Base-by-base conservation (phyloP, 2,797 vertebrate species). In the Hapalemur alaotrensis region DNA sequence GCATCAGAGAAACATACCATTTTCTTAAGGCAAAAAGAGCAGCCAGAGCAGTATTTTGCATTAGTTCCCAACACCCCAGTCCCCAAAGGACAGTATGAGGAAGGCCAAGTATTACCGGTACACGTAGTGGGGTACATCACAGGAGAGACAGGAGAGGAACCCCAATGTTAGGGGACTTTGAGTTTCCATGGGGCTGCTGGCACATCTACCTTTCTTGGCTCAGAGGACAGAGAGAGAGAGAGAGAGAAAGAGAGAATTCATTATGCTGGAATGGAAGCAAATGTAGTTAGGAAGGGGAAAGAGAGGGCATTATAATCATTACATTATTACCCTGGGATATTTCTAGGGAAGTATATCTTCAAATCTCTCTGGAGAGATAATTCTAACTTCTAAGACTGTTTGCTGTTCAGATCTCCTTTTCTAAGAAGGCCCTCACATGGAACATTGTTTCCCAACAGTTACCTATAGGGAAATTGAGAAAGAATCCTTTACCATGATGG, bases 21-120 rank as follows among this genome's bases (percentile, higher is more conserved):
- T 89, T 46, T 59, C 52, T 72, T 41, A 48, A 14, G 43, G 20
- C 43, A 72, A 81, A 48, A 93, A 69, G 5, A 61, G 1, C 7
- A 69, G 14, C 9, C 28, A 48, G 30, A 59, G 15, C 20, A 65
- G 7, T 14, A 20, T 35, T 32, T 38, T 54, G 4, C n/a, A 28
- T 83, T 30, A 18, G 25, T 41, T 94, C 28, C 43, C 54, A 76
- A 30, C 0, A 48, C 12, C 2, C 4, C 8, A 20, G 6, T 41
- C 80, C 35, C 48, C 82, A 67, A 28, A 90, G 35, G 28, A 7
- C 6, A 28, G 15, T 17, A 22, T 59, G 5, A 41, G 50, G 15
- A 90, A 65, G 67, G 10, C 5, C 0, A 1, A 30, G 10, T 14
- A 1, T 65, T 10, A 43, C n/a, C 1, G 17, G 2, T 35, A 4